phyloP scores from a whole-genome alignment of 2,888 invertebrate species.

The Globia sparganii region DNA sequence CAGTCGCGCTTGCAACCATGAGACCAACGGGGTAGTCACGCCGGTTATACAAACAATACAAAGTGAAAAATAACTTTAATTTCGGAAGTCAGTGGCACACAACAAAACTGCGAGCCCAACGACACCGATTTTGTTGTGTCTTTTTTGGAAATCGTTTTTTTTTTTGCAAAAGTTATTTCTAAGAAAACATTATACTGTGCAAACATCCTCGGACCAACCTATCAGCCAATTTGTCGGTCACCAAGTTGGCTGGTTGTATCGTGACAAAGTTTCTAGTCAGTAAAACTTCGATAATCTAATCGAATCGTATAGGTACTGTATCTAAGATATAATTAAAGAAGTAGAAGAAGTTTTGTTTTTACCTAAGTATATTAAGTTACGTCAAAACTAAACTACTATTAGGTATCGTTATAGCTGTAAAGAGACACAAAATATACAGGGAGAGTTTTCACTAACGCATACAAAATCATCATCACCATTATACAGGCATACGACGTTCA shows the following conservation, averaged over 20 bases:
- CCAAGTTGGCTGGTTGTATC: background rate
- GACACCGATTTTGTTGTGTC: too few species aligned
- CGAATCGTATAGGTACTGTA: background rate
- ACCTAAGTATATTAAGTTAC: background rate
- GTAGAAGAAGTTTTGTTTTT: background rate
- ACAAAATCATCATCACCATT: too few species aligned
- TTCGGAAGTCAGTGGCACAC: too few species aligned
- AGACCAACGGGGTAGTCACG: too few species aligned
- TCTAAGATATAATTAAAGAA: background rate
- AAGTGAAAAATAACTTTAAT: too few species aligned
- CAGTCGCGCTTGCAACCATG: too few species aligned
- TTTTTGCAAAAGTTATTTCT: too few species aligned
- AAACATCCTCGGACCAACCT: background rate
- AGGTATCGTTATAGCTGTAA: too few species aligned
- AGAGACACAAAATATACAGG: background rate
- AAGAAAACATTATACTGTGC: constrained; percentile 9
- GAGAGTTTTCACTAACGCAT: background rate
- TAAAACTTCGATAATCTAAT: background rate
- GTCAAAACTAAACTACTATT: background rate
- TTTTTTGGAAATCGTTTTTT: too few species aligned
- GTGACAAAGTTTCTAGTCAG: background rate
- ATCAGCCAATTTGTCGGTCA: background rate
- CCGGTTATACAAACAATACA: too few species aligned
- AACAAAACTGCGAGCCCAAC: too few species aligned
- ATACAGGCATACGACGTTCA: too few species aligned